These are phyloP conservation scores for Urocitellus parryii DNA, from an alignment of 2,113 vertebrate species.

Conservation along the genomic window DNA sequence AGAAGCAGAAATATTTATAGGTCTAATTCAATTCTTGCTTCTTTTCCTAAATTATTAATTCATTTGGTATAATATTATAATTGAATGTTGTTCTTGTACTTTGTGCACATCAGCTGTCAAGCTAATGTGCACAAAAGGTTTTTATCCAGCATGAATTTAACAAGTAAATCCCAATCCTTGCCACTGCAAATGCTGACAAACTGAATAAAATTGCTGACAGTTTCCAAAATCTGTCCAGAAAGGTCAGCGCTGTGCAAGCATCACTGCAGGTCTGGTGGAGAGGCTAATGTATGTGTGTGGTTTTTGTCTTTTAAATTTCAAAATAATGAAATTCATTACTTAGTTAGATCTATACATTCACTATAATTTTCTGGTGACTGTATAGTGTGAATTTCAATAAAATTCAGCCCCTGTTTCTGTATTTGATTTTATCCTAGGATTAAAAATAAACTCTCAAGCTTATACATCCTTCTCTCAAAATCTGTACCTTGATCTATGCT, in stretches of 20 bases:
- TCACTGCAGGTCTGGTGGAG: background rate
- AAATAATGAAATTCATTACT: background rate
- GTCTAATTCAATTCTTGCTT: constrained; percentile 37
- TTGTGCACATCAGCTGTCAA: constrained; percentile 20
- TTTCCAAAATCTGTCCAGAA: constrained; percentile 50
- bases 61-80: constrained; percentile 30
- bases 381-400: constrained; percentile 38
- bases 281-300: constrained; percentile 14
- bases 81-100: constrained; percentile 37
- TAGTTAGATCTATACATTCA: background rate
- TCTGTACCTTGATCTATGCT: background rate
- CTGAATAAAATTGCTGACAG: constrained; percentile 70
- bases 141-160: constrained; percentile 53
- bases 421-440: constrained; percentile 42
- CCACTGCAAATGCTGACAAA: constrained; percentile 63
- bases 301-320: constrained; percentile 25
- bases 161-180: constrained; percentile 60
- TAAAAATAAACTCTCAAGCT: constrained; percentile 53
- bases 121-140: constrained; percentile 65
- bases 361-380: background rate
- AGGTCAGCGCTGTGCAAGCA: constrained; percentile 56
- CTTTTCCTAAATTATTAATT: constrained; percentile 42
- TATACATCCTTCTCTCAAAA: background rate
- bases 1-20: constrained; percentile 56
- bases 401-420: background rate